Evolutionary conservation across 2,888 invertebrate species (phyloP).

Genomic region (Lampropteryx suffumata): DNA sequence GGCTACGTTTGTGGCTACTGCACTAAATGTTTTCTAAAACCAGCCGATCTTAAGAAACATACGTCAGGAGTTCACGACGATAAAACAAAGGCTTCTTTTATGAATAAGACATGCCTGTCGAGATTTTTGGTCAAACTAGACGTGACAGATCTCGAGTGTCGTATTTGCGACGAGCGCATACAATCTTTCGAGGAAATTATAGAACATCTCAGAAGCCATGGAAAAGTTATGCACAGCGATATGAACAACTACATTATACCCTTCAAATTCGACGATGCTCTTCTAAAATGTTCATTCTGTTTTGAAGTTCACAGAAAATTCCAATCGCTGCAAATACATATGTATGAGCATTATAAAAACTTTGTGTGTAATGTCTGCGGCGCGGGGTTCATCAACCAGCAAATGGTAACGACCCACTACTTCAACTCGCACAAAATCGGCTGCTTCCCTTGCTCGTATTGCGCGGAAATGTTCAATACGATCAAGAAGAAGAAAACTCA

Average conservation of each 20-base stretch:
- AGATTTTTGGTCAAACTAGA: slow-evolving; percentile 53
- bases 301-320: slow-evolving; percentile 22
- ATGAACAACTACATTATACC: slow-evolving; percentile 41
- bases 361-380: slow-evolving; percentile 53
- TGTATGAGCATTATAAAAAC: slow-evolving; percentile 52
- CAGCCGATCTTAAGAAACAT: slow-evolving; percentile 53
- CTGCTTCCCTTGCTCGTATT: slow-evolving; percentile 50
- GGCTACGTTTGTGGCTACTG: slow-evolving; percentile 60
- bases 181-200: slow-evolving; percentile 24
- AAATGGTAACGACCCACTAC: slow-evolving; percentile 43
- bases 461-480: slow-evolving; percentile 66
- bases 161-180: slow-evolving; percentile 26
- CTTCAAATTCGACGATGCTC: slow-evolving; percentile 35
- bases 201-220: slow-evolving; percentile 35
- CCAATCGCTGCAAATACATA: slow-evolving; percentile 25
- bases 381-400: slow-evolving; percentile 51
- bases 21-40: slow-evolving; percentile 36
- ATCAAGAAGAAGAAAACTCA: slow-evolving; percentile 61
- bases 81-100: slow-evolving; percentile 34
- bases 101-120: slow-evolving; percentile 37
- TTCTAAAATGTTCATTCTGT: slow-evolving; percentile 32
- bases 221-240: slow-evolving; percentile 29
- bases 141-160: slow-evolving; percentile 47
- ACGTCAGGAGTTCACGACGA: slow-evolving; percentile 43
- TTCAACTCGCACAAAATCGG: slow-evolving; percentile 47